Percentiles rank a stretch among this genome's conserved stretches.
phyloP scores from a whole-genome alignment of 1,140 invertebrate species.

The Drosophila rhopaloa region DNA sequence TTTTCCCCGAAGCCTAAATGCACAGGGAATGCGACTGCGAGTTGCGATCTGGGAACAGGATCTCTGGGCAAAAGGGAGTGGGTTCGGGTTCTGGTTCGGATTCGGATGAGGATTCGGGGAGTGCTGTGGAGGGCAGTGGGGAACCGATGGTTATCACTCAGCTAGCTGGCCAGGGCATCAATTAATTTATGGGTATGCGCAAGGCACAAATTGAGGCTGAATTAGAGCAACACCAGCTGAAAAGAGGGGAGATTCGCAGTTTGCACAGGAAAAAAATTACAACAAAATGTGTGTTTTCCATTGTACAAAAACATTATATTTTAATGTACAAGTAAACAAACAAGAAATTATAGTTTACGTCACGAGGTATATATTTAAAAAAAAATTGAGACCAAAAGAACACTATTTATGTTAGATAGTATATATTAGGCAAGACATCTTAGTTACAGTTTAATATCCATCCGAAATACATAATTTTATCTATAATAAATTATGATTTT shows the following conservation, averaged over 20 bases:
- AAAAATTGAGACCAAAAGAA: too few species aligned
- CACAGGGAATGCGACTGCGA: constrained; percentile 7
- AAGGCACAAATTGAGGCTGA: constrained; percentile 80
- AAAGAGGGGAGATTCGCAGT: background rate
- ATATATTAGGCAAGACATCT: too few species aligned
- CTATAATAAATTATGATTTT: too few species aligned
- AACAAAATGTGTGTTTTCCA: background rate
- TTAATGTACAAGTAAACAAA: too few species aligned
- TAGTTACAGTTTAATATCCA: too few species aligned
- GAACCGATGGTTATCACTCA: constrained; percentile 63
- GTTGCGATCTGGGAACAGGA: constrained; percentile 9
- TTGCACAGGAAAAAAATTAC: background rate
- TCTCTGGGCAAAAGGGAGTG: constrained; percentile 12
- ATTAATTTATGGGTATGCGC: constrained; percentile 82
- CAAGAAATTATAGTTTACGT: too few species aligned
- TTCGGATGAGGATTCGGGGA: too few species aligned
- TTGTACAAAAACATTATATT: too few species aligned
- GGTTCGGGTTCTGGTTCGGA: background rate
- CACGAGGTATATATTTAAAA: too few species aligned
- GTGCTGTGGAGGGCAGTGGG: background rate
- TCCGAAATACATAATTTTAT: too few species aligned
- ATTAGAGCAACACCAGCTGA: constrained; percentile 46
- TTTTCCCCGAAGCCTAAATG: constrained; percentile 40
- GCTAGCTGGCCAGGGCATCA: constrained; percentile 35
- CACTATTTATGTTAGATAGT: too few species aligned